Conservation (phyloP, 2,888 invertebrate species). For the Polydrusus pterygomalis region DNA sequence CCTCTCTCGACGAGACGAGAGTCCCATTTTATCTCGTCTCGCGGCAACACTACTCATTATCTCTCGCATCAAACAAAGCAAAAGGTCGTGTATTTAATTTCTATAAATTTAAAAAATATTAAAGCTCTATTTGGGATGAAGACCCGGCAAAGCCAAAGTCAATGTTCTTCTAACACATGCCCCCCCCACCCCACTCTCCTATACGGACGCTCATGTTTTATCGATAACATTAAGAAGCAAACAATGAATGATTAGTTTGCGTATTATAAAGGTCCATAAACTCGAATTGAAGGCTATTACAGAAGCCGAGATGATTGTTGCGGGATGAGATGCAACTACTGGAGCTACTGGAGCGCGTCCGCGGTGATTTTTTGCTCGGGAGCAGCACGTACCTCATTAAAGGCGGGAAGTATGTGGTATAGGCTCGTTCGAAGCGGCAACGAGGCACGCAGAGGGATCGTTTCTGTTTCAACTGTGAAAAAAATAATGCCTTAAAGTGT, state of each 20-base stretch:
- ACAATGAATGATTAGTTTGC: conserved; percentile 51
- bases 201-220: not conserved
- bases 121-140: too few species aligned
- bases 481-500: too few species aligned
- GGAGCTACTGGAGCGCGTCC: conserved; percentile 61
- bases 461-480: too few species aligned
- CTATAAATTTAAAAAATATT: too few species aligned
- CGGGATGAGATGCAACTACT: conserved; percentile 57
- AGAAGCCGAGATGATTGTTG: conserved; percentile 56
- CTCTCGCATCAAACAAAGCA: too few species aligned
- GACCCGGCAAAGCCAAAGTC: too few species aligned
- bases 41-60: too few species aligned
- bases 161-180: too few species aligned
- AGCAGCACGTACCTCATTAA: conserved; percentile 71
- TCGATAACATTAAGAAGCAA: conserved; percentile 48
- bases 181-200: too few species aligned
- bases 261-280: conserved; percentile 48
- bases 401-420: conserved; percentile 68
- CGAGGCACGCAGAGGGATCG: not conserved
- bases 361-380: conserved; percentile 61
- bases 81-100: too few species aligned
- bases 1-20: too few species aligned
- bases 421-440: conserved; percentile 62
- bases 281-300: conserved; percentile 45
- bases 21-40: too few species aligned